Percentiles rank a stretch among this genome's conserved stretches.
Evolutionary conservation across 2,888 invertebrate genomes (phyloP).

Genomic region (Trilocha varians): DNA sequence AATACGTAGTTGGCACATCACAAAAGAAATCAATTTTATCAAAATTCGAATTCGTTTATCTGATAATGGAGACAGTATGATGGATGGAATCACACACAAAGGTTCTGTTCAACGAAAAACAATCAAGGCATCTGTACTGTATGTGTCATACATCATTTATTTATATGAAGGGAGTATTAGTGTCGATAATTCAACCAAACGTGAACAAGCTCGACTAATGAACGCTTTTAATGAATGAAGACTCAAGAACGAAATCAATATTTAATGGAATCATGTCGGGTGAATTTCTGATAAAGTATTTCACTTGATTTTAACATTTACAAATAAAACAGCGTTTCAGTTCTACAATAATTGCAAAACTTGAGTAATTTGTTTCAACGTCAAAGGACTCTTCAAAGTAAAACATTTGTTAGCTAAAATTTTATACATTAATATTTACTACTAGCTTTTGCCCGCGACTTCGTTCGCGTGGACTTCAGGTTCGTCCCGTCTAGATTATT

Average conservation of each 20-base stretch:
- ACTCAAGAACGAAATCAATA: neutral
- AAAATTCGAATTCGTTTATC: neutral
- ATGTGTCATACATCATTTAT: neutral
- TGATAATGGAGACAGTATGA: neutral
- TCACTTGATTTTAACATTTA: too few species aligned
- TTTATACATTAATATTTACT: too few species aligned
- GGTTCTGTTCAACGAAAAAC: neutral
- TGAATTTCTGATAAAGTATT: too few species aligned
- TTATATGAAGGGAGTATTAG: neutral
- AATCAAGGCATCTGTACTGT: neutral
- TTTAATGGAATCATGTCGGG: neutral
- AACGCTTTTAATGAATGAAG: neutral
- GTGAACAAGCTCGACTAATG: neutral
- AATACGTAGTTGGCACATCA: neutral
- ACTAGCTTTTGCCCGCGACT: too few species aligned
- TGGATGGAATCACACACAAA: neutral
- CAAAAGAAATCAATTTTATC: neutral
- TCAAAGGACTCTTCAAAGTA: too few species aligned
- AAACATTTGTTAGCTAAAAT: too few species aligned
- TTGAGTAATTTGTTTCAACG: too few species aligned
- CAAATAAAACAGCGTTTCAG: too few species aligned
- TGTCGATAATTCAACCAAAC: neutral
- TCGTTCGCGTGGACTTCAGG: too few species aligned
- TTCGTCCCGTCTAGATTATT: too few species aligned
- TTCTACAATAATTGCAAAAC: too few species aligned